Base-by-base conservation (phyloP, 2,888 invertebrate genomes). In the Alsophila aescularia region DNA sequence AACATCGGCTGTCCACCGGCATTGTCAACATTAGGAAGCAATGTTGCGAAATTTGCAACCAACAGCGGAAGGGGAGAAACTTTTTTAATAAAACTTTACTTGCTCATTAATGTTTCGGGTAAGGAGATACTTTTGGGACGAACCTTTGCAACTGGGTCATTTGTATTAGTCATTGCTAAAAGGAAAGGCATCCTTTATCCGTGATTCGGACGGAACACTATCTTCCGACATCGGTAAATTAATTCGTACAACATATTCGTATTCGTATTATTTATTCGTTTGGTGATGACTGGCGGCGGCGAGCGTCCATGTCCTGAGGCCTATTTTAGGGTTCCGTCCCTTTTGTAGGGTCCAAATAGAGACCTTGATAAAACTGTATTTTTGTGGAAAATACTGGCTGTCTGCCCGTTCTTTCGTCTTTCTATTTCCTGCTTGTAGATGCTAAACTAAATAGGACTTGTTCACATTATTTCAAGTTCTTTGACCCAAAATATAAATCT, bases 51-150 rank as follows among this genome's bases (percentile, higher is more conserved):
- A 10, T 40, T 40, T 40, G 27, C 14, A 27, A 2, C 10, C 14
- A 13, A 40, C 13, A 10, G 8, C 24, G 14, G 9, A 27, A 40
- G 4, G 13, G 13, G n/a, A n/a, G 29, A 37, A 39, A 39, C 39
- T 39, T 39, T 39, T 12, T 1, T 39, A 39, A 39, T 24, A 39
- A 39, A 40, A 40, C 27, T 40, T 40, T 3, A 16, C 7, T 16
- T 31, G 15, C 14, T 14, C 41, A 41, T 41, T 41, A 29, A 31
- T 39, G 15, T 31, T 16, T 31, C 8, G 41, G 41, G 31, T 29
- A 41, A 41, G 7, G 16, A 41, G 40, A 29, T 40, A 40, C 41
- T 31, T 31, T 31, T 2, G 31, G 31, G 41, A n/a, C 29, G 29
- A 31, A 29, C 41, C 41, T 15, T 16, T 7, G 29, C 41, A 31